phyloP scores from a whole-genome alignment of 1,140 invertebrate species.

The Rhopalosiphum padi region DNA sequence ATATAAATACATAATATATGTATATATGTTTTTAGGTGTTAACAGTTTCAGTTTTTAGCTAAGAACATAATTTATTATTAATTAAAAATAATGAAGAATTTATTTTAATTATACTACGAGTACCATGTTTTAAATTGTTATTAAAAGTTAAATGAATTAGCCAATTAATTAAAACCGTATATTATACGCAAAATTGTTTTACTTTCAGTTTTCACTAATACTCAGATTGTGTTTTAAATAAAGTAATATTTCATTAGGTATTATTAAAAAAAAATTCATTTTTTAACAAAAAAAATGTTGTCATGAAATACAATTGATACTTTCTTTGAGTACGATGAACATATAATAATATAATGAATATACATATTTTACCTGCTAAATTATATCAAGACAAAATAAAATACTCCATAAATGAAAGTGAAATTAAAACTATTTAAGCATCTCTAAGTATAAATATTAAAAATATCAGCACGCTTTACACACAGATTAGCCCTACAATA shows the following conservation, averaged over 20 bases:
- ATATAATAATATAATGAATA: background rate
- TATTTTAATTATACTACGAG: background rate
- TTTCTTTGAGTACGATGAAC: background rate
- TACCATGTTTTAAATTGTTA: background rate
- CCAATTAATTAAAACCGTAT: background rate
- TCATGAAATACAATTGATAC: background rate
- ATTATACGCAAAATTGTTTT: background rate
- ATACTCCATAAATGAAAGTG: background rate
- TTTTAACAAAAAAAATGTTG: background rate
- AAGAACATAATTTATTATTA: background rate
- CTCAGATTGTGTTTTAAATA: background rate
- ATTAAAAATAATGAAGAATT: background rate
- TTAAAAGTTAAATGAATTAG: slow-evolving; percentile 13
- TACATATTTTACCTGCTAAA: background rate
- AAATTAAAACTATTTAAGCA: background rate
- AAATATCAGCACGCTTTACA: background rate
- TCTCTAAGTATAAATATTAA: background rate
- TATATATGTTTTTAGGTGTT: background rate
- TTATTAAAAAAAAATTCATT: background rate
- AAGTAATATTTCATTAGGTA: background rate
- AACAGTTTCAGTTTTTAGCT: background rate
- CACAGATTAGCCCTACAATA: too few species aligned
- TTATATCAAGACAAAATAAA: background rate
- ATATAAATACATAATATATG: background rate
- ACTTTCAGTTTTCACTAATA: slow-evolving; percentile 1